These are phyloP conservation scores for Caenorhabditis macrosperma DNA, from an alignment of 2,888 invertebrate species.

Conservation along the genomic window DNA sequence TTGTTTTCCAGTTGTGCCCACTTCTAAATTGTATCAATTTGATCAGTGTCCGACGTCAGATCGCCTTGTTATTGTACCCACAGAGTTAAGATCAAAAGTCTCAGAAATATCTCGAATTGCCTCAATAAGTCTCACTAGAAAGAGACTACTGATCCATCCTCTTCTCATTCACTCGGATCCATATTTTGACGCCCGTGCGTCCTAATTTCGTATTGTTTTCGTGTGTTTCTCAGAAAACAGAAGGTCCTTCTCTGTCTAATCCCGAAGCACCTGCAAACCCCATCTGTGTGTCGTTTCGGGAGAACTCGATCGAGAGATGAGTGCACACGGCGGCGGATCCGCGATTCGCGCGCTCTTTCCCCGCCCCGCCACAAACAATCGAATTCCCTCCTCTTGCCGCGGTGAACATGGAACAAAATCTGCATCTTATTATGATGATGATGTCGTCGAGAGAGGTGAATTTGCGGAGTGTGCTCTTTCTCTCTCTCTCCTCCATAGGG, in stretches of 20 bases:
- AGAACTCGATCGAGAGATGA: conserved; percentile 13
- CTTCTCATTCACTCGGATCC: background rate
- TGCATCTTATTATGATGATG: conserved; percentile 54
- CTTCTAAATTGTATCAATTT: too few species aligned
- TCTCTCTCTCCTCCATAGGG: too few species aligned
- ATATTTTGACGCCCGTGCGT: too few species aligned
- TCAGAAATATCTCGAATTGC: too few species aligned
- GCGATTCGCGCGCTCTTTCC: conserved; percentile 24
- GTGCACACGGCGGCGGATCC: conserved; percentile 22
- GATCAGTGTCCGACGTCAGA: too few species aligned
- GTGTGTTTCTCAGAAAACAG: background rate
- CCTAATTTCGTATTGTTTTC: background rate
- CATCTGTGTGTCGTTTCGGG: background rate
- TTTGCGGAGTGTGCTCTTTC: conserved; percentile 36
- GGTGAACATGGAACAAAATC: conserved; percentile 38
- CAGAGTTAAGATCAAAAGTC: too few species aligned
- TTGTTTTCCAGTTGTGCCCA: too few species aligned
- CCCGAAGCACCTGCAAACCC: background rate
- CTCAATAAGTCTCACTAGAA: too few species aligned
- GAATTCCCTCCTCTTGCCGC: conserved; percentile 22
- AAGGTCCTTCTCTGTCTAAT: background rate
- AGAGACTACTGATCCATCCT: too few species aligned
- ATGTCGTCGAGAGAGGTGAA: conserved; percentile 54
- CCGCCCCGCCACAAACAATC: conserved; percentile 32
- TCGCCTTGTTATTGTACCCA: too few species aligned